Base-by-base conservation (phyloP, 1,140 invertebrate species). In the Drosophila repletoides region DNA sequence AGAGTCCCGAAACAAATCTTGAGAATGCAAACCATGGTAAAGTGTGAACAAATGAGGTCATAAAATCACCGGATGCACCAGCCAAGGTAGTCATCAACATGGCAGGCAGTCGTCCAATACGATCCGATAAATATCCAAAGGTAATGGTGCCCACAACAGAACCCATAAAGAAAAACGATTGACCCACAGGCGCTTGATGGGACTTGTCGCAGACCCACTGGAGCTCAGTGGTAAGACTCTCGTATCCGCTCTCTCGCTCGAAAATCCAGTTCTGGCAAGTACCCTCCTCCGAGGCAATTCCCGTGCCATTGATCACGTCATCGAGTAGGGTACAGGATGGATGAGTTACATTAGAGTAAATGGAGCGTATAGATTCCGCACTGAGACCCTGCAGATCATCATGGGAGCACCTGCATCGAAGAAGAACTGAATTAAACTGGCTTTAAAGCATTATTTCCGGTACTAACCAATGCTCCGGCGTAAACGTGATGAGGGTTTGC, bases 81-180 rank as follows among this genome's bases (percentile, higher is more conserved):
- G 93, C 63, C 1, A 92, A 17, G 46, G 92, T 89, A 1, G 92
- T 81, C 19, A 91, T 74, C n/a, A 93, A 74, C 29, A 93, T 84
- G 5, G 91, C 90, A 0, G 92, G 92, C 31, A 93, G 75, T 7
- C 93, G 83, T 2, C 93, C 93, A 26, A 91, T 91, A 5, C 88
- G 86, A 75, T 93, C 93, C 1, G 92, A 91, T 0, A 93, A 72
- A 26, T 91, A 80, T 2, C 93, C 93, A 58, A 93, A 90, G 2
- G 90, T 49, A 7, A 93, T 76, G 19, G 92, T 92, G 3, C 93
- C 93, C 14, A 93, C 58, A 3, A 93, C 90, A 2, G 92, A 92
- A 3, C 93, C 93, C 33, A 92, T 79, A 72, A 93, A 93, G 87
- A 93, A 93, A 15, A 93, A 88, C 1, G 92, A 92, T 72, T 93